Conservation (phyloP, 2,888 invertebrate genomes). For the Athrips mouffetella region DNA sequence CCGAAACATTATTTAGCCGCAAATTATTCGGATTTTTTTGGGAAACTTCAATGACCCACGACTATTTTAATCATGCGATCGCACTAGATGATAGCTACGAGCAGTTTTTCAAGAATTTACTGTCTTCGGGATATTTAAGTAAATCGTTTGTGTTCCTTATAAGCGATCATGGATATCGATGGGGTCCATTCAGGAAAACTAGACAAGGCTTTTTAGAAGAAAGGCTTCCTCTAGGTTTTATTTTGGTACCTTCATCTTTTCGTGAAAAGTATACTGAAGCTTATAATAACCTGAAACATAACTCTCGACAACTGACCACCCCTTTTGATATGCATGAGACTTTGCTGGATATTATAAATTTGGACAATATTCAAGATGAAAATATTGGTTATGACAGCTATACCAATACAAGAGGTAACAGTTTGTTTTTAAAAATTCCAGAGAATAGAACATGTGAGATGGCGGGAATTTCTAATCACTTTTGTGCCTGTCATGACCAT, state of each 20-base stretch:
- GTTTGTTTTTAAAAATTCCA: conserved; percentile 84
- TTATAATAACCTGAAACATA: conserved; percentile 78
- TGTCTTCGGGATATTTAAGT: conserved; percentile 68
- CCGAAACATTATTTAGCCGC: conserved; percentile 45
- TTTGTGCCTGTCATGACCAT: conserved; percentile 87
- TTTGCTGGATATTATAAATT: conserved; percentile 79
- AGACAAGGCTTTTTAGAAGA: conserved; percentile 90
- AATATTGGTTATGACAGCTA: conserved; percentile 36
- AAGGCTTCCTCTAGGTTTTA: conserved; percentile 85
- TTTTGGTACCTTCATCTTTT: conserved; percentile 84
- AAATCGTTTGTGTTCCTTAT: conserved; percentile 81
- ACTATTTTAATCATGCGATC: conserved; percentile 84
- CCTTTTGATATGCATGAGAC: conserved; percentile 87
- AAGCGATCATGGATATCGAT: conserved; percentile 92
- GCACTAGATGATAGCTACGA: conserved; percentile 81
- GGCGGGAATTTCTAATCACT: conserved; percentile 85
- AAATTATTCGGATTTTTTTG: conserved; percentile 87
- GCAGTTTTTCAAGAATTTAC: conserved; percentile 69
- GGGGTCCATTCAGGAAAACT: conserved; percentile 86
- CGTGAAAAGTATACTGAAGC: conserved; percentile 75
- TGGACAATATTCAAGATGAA: conserved; percentile 39
- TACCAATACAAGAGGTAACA: conserved; percentile 79
- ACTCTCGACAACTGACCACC: conserved; percentile 81
- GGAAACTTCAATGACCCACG: conserved; percentile 87
- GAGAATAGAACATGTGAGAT: conserved; percentile 81